Percentiles rank a stretch among this genome's conserved stretches.
These are phyloP conservation scores for Motacilla alba DNA, from an alignment of 2,113 vertebrate genomes.

Conservation along the genomic window DNA sequence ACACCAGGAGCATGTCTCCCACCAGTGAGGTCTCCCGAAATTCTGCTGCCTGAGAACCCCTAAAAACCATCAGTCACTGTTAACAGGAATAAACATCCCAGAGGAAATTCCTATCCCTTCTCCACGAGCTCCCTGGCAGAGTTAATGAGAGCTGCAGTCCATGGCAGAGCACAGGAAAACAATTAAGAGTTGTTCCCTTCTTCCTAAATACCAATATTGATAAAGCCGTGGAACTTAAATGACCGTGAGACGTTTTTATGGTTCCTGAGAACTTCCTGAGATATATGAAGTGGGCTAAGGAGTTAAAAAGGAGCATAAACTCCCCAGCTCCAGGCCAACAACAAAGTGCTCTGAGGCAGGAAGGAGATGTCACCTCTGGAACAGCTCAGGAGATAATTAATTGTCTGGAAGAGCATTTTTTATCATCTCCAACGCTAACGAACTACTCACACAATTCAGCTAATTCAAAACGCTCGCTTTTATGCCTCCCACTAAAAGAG, in stretches of 20 bases:
- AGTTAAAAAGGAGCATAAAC: slow-evolving; percentile 12
- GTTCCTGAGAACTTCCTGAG: neutral
- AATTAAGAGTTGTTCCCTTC: neutral
- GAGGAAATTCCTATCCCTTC: neutral
- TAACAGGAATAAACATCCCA: neutral
- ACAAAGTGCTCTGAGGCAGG: neutral
- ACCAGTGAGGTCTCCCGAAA: neutral
- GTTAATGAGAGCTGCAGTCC: neutral
- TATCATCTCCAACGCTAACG: neutral
- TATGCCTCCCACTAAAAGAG: slow-evolving; percentile 21
- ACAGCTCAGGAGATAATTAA: neutral
- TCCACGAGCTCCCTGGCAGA: neutral
- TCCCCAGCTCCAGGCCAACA: neutral
- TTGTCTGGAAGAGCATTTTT: neutral
- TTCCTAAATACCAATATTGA: slow-evolving; percentile 42
- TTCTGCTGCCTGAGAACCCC: neutral
- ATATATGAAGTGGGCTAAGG: neutral
- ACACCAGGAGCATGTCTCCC: accelerated
- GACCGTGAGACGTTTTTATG: neutral
- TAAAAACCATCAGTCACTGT: neutral
- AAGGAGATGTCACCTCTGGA: neutral
- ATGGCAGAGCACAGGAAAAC: neutral
- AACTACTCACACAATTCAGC: neutral
- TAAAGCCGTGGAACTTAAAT: slow-evolving; percentile 1
- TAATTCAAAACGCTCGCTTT: neutral